Conservation (phyloP, 2,888 invertebrate genomes). For the Tillus elongatus region DNA sequence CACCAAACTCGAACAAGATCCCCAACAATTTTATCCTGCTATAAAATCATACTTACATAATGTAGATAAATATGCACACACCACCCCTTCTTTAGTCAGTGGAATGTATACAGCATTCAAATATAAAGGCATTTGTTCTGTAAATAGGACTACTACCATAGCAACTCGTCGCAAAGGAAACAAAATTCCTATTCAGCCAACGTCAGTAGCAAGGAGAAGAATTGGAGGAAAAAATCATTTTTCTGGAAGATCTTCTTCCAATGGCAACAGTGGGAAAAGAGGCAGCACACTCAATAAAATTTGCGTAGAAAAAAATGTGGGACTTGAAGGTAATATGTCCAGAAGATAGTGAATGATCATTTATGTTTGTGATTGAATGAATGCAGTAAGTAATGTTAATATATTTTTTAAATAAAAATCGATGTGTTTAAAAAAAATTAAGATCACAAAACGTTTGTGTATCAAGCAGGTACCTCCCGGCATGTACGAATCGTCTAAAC, state of each 20-base stretch:
- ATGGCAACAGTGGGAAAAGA: not conserved
- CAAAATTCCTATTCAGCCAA: conserved; percentile 1
- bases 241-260: not conserved
- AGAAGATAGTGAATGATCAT: conserved; percentile 3
- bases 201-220: conserved; percentile 4
- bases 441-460: too few species aligned
- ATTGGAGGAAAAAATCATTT: not conserved
- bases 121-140: too few species aligned
- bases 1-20: too few species aligned
- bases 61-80: too few species aligned
- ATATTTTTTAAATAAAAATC: not conserved
- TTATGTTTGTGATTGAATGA: not conserved
- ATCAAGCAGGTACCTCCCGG: too few species aligned
- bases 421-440: not conserved
- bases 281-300: not conserved
- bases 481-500: too few species aligned
- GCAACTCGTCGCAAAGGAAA: conserved; percentile 1
- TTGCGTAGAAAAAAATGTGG: conserved; percentile 1
- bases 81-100: too few species aligned
- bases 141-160: too few species aligned
- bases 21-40: too few species aligned
- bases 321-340: conserved; percentile 1
- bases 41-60: too few species aligned
- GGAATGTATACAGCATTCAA: too few species aligned
- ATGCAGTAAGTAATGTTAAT: not conserved